Conservation (phyloP, 2,797 vertebrate species). For the Chelonia mydas region DNA sequence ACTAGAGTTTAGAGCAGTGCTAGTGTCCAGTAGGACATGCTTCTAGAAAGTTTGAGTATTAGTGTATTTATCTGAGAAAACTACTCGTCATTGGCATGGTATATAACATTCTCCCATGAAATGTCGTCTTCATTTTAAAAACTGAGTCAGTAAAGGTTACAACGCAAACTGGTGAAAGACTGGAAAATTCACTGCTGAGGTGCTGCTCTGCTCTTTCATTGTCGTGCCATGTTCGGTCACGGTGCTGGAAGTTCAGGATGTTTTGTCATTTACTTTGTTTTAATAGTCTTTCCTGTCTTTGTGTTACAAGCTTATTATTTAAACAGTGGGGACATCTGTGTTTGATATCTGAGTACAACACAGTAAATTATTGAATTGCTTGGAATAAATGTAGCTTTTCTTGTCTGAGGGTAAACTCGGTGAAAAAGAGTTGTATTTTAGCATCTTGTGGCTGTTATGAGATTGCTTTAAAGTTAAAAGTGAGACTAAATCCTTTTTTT, state of each 20-base stretch:
- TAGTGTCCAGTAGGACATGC: not conserved
- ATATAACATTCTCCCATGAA: not conserved
- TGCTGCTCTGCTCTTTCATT: not conserved
- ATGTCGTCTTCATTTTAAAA: not conserved
- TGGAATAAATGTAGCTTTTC: not conserved
- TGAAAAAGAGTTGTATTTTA: not conserved
- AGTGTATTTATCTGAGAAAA: not conserved
- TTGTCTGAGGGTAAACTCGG: not conserved
- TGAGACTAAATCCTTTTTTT: not conserved
- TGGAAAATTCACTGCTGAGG: not conserved
- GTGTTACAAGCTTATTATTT: conserved; percentile 48
- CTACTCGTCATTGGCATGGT: not conserved
- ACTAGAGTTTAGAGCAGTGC: not conserved
- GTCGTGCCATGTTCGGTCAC: not conserved
- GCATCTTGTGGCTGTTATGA: not conserved
- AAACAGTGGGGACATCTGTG: conserved; percentile 31
- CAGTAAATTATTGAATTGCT: not conserved
- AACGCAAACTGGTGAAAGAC: not conserved
- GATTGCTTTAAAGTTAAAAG: not conserved
- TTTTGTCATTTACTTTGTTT: conserved; percentile 4
- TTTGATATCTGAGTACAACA: not conserved
- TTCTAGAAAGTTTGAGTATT: not conserved
- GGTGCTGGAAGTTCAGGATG: conserved; percentile 51
- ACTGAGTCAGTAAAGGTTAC: not conserved
- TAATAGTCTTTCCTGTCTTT: conserved; percentile 65